Conservation (phyloP, 2,797 vertebrate species). For the Iguana delicatissima region DNA sequence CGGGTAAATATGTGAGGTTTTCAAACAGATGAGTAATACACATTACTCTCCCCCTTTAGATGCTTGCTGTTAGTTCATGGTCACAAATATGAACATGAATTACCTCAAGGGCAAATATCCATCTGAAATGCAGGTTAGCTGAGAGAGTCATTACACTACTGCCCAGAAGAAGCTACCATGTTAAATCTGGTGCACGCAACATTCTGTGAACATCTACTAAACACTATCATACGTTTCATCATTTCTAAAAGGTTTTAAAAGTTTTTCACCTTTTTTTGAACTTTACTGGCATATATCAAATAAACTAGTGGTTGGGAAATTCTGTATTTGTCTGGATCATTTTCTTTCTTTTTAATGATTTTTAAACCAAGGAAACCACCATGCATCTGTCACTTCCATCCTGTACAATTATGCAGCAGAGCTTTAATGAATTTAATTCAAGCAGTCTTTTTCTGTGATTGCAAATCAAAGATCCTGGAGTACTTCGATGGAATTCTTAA, state of each 20-base stretch:
- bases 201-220: not conserved
- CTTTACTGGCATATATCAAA: constrained; percentile 33
- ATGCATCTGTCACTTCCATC: constrained; percentile 49
- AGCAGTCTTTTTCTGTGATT: constrained; percentile 61
- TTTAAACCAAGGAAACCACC: constrained; percentile 28
- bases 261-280: constrained; percentile 41
- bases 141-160: not conserved
- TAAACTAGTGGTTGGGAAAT: constrained; percentile 46
- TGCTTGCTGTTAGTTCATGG: not conserved
- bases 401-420: constrained; percentile 51
- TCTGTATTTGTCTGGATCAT: constrained; percentile 27
- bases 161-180: not conserved
- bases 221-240: not conserved
- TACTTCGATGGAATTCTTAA: constrained; percentile 48
- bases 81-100: not conserved
- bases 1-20: not conserved
- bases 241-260: not conserved
- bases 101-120: not conserved
- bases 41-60: not conserved
- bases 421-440: constrained; percentile 64
- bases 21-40: not conserved
- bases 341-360: constrained; percentile 33
- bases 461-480: constrained; percentile 53
- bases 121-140: not conserved
- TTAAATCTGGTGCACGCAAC: constrained; percentile 1